Evolutionary conservation across 2,113 vertebrate genomes (phyloP).

Genomic region (Halcyon senegalensis): DNA sequence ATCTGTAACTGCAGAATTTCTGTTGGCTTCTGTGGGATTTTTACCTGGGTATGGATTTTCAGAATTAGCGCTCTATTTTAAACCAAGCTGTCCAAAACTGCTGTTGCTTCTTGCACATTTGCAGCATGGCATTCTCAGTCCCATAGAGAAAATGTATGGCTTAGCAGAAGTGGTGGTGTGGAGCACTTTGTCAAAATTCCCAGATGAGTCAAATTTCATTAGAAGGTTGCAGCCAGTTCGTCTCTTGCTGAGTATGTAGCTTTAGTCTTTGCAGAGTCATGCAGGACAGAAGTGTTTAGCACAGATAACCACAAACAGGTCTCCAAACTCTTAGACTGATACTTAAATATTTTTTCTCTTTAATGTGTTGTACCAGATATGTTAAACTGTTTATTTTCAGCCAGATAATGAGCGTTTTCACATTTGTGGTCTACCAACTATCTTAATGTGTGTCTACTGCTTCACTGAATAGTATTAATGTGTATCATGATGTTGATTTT

Average conservation of each 20-base stretch:
- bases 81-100: background rate
- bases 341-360: constrained; percentile 44
- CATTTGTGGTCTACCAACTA: constrained; percentile 54
- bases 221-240: constrained; percentile 33
- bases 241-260: background rate
- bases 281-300: constrained; percentile 32
- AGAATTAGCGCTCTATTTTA: background rate
- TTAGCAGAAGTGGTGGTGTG: background rate
- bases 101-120: background rate
- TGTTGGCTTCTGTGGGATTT: background rate
- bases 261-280: constrained; percentile 59
- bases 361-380: constrained; percentile 50
- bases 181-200: constrained; percentile 1
- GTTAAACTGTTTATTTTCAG: constrained; percentile 59
- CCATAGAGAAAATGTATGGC: background rate
- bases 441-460: constrained; percentile 35
- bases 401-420: constrained; percentile 29
- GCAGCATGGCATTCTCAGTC: background rate
- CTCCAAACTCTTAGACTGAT: constrained; percentile 48
- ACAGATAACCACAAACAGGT: constrained; percentile 55
- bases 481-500: constrained; percentile 31
- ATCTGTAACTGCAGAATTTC: background rate
- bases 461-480: constrained; percentile 30
- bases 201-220: constrained; percentile 51
- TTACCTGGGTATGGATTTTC: background rate